These are phyloP conservation scores for Burhinus oedicnemus DNA, from an alignment of 2,113 vertebrate genomes.

Conservation along the genomic window DNA sequence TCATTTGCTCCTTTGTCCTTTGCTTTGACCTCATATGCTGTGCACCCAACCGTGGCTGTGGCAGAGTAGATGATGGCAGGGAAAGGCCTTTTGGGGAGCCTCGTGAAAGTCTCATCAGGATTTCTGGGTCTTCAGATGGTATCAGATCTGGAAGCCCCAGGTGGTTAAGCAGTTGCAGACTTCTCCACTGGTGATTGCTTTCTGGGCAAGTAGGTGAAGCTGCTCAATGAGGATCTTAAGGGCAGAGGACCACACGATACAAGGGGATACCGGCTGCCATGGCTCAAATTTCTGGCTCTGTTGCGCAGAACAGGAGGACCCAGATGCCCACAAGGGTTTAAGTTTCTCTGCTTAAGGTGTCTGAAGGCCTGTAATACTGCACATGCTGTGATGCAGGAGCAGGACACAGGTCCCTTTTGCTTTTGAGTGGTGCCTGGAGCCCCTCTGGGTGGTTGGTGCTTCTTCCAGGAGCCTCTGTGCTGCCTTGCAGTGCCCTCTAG, in stretches of 20 bases:
- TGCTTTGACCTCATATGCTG: neutral
- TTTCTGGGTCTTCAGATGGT: neutral
- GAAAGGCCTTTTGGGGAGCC: neutral
- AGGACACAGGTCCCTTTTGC: neutral
- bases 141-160: neutral
- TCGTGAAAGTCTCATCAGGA: neutral
- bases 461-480: neutral
- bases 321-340: neutral
- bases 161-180: neutral
- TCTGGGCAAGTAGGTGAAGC: neutral
- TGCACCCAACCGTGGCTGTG: neutral
- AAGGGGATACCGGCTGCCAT: neutral
- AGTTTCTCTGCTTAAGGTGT: neutral
- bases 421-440: neutral
- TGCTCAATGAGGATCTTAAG: neutral
- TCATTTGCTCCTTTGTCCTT: neutral
- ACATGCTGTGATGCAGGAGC: neutral
- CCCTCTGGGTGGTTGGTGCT: neutral
- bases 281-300: neutral
- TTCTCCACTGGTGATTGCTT: neutral
- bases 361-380: neutral
- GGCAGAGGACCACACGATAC: neutral
- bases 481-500: constrained; percentile 25
- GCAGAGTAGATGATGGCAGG: neutral
- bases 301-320: neutral